Conservation (phyloP, 35 echinoderm and acorn worm genomes). For the Diadema setosum region DNA sequence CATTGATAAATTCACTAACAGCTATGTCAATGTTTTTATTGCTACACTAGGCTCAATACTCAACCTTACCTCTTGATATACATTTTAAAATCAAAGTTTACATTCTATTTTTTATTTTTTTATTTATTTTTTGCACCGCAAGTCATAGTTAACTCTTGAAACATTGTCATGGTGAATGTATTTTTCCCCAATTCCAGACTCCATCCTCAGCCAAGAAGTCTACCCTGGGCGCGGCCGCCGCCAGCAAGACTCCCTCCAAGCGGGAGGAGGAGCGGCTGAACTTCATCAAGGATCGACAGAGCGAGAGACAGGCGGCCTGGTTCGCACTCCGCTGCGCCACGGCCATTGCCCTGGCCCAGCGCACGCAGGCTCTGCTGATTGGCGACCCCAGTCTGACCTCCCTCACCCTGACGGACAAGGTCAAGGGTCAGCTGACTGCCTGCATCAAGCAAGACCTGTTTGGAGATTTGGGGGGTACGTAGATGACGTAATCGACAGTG, state of each 20-base stretch:
- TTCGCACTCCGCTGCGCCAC: slow-evolving; percentile 66
- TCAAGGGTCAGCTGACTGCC: slow-evolving; percentile 52
- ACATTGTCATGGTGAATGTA: too few species aligned
- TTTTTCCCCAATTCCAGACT: too few species aligned
- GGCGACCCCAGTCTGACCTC: slow-evolving; percentile 83
- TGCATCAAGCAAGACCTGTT: slow-evolving; percentile 76
- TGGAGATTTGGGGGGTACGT: slow-evolving; percentile 46
- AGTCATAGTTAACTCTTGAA: too few species aligned
- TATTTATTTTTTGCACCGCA: too few species aligned
- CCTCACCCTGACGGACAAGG: slow-evolving; percentile 40
- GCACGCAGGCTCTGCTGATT: slow-evolving; percentile 60
- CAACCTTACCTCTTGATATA: too few species aligned
- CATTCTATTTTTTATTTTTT: too few species aligned
- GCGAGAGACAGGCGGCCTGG: slow-evolving; percentile 79
- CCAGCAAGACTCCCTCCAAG: background rate
- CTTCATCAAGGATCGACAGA: slow-evolving; percentile 44
- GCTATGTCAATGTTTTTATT: too few species aligned
- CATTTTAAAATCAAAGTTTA: too few species aligned
- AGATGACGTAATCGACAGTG: too few species aligned
- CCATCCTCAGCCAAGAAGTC: slow-evolving; percentile 26
- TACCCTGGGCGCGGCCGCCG: background rate
- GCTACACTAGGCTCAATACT: too few species aligned
- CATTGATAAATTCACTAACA: too few species aligned
- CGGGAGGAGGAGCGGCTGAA: background rate
- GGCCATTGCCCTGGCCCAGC: slow-evolving; percentile 46